Evolutionary conservation across 2,113 vertebrate species (phyloP).

Genomic region (Ibidorhyncha struthersii): DNA sequence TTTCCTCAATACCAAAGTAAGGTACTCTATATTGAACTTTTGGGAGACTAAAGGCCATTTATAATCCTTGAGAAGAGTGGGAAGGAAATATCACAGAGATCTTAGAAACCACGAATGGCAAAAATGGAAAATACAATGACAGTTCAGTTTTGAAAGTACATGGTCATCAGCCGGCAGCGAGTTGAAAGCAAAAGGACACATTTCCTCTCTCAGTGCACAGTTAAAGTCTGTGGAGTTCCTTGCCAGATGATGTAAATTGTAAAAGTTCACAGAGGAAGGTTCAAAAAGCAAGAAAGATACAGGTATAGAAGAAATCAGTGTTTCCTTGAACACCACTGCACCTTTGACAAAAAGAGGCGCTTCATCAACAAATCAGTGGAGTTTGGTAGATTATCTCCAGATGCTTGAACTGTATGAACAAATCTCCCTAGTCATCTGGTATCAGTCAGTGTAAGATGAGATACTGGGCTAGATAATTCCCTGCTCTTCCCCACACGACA

Average conservation of each 20-base stretch:
- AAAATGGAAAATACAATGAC: not conserved
- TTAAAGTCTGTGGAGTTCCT: not conserved
- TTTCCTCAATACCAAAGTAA: not conserved
- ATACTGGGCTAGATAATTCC: not conserved
- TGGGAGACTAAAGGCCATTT: not conserved
- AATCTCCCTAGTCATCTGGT: not conserved
- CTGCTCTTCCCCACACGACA: rapidly evolving
- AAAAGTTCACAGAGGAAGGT: not conserved
- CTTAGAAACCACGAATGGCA: not conserved
- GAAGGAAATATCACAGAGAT: not conserved
- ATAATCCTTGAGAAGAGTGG: not conserved
- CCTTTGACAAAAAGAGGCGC: not conserved
- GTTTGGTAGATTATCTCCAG: not conserved
- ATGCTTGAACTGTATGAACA: rapidly evolving
- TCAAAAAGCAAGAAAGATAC: not conserved
- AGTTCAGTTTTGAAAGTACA: not conserved
- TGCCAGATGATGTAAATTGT: not conserved
- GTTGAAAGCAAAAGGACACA: not conserved
- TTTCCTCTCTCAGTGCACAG: not conserved
- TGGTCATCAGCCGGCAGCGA: not conserved
- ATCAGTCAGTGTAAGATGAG: not conserved
- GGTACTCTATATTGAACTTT: not conserved
- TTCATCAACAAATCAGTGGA: not conserved
- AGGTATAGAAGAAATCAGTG: not conserved
- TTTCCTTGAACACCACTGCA: not conserved